phyloP scores from a whole-genome alignment of 2,888 invertebrate genomes.

The Trichogramma dendrolimi region DNA sequence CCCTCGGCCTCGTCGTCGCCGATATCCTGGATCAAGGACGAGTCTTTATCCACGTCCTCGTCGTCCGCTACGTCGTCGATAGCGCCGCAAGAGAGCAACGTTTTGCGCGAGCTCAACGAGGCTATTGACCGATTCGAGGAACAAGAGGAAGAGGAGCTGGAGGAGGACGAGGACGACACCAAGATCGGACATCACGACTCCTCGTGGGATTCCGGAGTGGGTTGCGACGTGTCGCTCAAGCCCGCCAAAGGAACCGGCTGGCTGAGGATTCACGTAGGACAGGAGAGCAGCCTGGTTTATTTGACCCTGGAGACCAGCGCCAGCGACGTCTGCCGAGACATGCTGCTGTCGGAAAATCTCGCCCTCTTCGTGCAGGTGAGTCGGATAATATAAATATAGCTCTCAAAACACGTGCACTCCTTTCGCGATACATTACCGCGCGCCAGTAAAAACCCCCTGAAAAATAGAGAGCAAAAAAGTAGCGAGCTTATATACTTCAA shows the following conservation, averaged over 20 bases:
- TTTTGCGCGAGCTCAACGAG: slow-evolving; percentile 44
- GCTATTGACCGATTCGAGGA: slow-evolving; percentile 46
- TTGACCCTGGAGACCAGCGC: slow-evolving; percentile 59
- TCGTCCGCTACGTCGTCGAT: slow-evolving; percentile 17
- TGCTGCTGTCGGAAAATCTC: slow-evolving; percentile 53
- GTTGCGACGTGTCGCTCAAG: slow-evolving; percentile 53
- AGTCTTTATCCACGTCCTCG: neutral
- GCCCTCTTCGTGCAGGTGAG: slow-evolving; percentile 48
- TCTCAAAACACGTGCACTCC: no score
- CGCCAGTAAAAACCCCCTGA: no score
- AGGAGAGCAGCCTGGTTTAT: slow-evolving; percentile 59
- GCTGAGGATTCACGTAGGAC: slow-evolving; percentile 62
- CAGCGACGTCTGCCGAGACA: slow-evolving; percentile 52
- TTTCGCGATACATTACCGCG: no score
- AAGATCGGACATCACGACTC: slow-evolving; percentile 40
- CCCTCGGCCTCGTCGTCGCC: slow-evolving; percentile 11
- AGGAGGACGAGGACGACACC: slow-evolving; percentile 8
- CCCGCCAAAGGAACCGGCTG: slow-evolving; percentile 53
- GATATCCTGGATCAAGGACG: slow-evolving; percentile 9
- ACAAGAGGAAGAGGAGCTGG: slow-evolving; percentile 28
- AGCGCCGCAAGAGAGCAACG: slow-evolving; percentile 29
- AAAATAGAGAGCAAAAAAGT: no score
- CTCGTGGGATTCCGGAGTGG: slow-evolving; percentile 52
- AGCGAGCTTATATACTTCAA: no score
- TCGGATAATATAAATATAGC: neutral